Conservation (phyloP, 1,140 invertebrate species). For the Caenorhabditis inopinata region DNA sequence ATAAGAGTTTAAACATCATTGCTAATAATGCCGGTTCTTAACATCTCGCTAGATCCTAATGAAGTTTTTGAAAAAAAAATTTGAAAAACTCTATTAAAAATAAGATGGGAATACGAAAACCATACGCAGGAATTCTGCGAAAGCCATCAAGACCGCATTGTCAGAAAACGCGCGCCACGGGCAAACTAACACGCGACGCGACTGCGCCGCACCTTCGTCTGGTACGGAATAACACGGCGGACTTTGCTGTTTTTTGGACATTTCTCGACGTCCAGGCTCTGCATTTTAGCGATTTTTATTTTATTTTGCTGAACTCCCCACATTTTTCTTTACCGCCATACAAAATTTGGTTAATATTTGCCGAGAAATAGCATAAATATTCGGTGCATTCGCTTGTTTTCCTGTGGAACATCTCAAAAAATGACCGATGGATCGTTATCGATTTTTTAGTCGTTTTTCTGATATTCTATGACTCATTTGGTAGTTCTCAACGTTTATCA, state of each 20-base stretch:
- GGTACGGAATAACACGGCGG: slow-evolving; percentile 20
- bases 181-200: background rate
- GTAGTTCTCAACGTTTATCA: no score
- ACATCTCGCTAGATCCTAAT: no score
- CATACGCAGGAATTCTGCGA: background rate
- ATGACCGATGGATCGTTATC: background rate
- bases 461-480: no score
- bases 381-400: background rate
- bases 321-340: background rate
- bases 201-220: background rate
- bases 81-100: background rate
- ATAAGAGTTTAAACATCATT: no score
- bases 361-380: background rate
- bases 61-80: background rate
- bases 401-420: background rate
- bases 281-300: background rate
- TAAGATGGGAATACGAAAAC: background rate
- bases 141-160: background rate
- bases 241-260: slow-evolving; percentile 13
- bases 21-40: no score
- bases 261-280: background rate
- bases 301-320: slow-evolving; percentile 2
- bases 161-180: background rate
- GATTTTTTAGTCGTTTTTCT: no score
- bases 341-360: background rate